phyloP scores from a whole-genome alignment of 1,140 invertebrate species.

The Zelostemma sp. region DNA sequence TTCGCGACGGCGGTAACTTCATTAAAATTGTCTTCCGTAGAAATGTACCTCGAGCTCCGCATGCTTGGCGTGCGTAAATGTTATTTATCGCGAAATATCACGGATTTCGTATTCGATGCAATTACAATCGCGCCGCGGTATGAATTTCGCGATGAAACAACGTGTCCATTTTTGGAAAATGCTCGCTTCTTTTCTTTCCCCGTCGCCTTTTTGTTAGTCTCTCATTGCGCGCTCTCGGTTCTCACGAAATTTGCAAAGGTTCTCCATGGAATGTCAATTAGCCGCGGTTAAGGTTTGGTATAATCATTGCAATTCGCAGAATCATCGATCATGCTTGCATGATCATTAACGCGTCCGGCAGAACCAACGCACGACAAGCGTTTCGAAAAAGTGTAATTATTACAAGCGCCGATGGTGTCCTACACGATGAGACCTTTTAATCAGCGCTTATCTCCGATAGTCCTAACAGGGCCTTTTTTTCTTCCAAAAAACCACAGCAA shows the following conservation, averaged over 20 bases:
- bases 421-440: slow-evolving; percentile 37
- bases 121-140: slow-evolving; percentile 16
- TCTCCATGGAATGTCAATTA: slow-evolving; percentile 41
- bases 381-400: slow-evolving; percentile 42
- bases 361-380: slow-evolving; percentile 35
- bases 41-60: slow-evolving; percentile 21
- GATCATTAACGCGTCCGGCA: slow-evolving; percentile 42
- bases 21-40: slow-evolving; percentile 40
- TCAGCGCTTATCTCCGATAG: too few relatives aligned
- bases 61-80: slow-evolving; percentile 25
- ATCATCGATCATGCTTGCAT: slow-evolving; percentile 48
- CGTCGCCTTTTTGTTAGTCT: too few relatives aligned
- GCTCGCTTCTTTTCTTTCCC: too few relatives aligned
- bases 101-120: slow-evolving; percentile 27
- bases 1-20: slow-evolving; percentile 47
- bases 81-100: slow-evolving; percentile 13
- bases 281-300: slow-evolving; percentile 9
- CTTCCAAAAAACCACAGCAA: too few relatives aligned
- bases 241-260: slow-evolving; percentile 32
- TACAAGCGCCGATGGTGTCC: slow-evolving; percentile 13
- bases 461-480: too few relatives aligned
- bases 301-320: slow-evolving; percentile 44
- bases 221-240: slow-evolving; percentile 7
- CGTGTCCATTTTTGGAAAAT: too few relatives aligned
- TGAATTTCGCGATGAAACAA: too few relatives aligned